Evolutionary conservation across 2,888 invertebrate species (phyloP), one percentile per base, ranked within the genome.

Genomic region (Ischnura elegans): DNA sequence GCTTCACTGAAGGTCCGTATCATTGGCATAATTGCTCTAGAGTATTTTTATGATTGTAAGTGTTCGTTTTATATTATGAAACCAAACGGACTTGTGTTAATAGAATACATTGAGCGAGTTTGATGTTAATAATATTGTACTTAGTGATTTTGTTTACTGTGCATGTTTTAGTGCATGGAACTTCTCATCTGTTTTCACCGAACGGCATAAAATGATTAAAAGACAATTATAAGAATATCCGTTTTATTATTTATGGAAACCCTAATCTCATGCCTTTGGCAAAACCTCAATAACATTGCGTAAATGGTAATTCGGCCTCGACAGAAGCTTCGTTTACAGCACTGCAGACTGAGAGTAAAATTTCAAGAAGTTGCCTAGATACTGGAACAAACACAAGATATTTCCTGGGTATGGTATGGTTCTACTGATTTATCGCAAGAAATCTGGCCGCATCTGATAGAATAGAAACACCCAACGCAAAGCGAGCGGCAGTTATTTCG

Each of bases 91-190:
- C 90, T 90, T 90, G 61, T 90, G 90, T 90, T 94, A 47, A 94
- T 93, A 93, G 94, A 46, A 93, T 94, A 85, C 93, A 90, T 90
- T 90, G 90, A 93, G n/a, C 86, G 55, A 94, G 94, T 93, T 94
- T 94, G 85, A 86, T 84, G 90, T 87, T 87, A 93, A 90, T 90
- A 93, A n/a, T 45, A 93, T 93, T 94, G 94, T 94, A 94, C 90
- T 94, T 94, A 94, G 85, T 94, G 94, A 94, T 94, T 94, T 94
- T 94, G 94, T 95, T 95, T 95, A 95, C 95, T 95, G 95, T 95
- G 96, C 96, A 95, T 96, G 95, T 96, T 96, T 96, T 96, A 96
- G 95, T 96, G 96, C 95, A 96, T 95, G 95, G 95, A 90, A 90
- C 61, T 90, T 90, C 61, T 90, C 55, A 90, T 90, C 90, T 90